Evolutionary conservation across 2,797 vertebrate species (phyloP).

Genomic region (Aeoliscus strigatus): DNA sequence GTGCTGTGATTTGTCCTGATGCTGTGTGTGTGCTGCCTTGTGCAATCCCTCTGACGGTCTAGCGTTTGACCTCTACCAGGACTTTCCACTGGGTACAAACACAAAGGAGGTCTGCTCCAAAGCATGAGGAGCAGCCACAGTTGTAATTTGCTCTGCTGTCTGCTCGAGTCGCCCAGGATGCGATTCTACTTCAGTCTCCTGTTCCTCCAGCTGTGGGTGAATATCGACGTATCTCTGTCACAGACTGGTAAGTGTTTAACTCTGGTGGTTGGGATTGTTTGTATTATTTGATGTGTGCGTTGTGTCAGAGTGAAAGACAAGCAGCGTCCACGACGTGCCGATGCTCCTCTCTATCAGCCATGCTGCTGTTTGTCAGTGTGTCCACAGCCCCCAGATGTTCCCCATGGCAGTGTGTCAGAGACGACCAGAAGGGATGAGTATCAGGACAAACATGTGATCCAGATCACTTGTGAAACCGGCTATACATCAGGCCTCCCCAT

Average conservation of each 20-base stretch:
- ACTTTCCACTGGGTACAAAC: conserved; percentile 3
- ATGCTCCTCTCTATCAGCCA: no score
- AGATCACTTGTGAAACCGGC: conserved; percentile 44
- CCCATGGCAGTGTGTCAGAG: conserved; percentile 22
- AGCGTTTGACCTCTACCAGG: conserved; percentile 2
- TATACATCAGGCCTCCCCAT: conserved; percentile 42
- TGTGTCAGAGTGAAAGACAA: no score
- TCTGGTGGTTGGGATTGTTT: no score
- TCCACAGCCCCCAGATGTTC: conserved; percentile 26
- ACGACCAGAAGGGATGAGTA: conserved; percentile 29
- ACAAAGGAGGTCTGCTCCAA: background rate
- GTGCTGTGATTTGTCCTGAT: conserved; percentile 1
- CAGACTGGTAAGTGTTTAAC: conserved; percentile 37
- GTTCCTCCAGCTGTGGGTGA: conserved; percentile 27
- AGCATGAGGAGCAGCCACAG: no score
- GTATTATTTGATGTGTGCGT: no score
- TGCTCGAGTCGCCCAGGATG: conserved; percentile 17
- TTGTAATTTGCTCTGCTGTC: background rate
- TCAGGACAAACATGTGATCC: conserved; percentile 23
- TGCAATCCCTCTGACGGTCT: conserved; percentile 19
- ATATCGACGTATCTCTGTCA: conserved; percentile 7
- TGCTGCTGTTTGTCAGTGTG: conserved; percentile 36
- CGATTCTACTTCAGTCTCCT: conserved; percentile 14
- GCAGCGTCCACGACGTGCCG: no score
- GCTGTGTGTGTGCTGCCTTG: conserved; percentile 13